A percentile compares a stretch with the other conserved stretches of the same genome.
phyloP scores from a whole-genome alignment of 1,140 invertebrate species.

The Ptiloglossa arizonensis region DNA sequence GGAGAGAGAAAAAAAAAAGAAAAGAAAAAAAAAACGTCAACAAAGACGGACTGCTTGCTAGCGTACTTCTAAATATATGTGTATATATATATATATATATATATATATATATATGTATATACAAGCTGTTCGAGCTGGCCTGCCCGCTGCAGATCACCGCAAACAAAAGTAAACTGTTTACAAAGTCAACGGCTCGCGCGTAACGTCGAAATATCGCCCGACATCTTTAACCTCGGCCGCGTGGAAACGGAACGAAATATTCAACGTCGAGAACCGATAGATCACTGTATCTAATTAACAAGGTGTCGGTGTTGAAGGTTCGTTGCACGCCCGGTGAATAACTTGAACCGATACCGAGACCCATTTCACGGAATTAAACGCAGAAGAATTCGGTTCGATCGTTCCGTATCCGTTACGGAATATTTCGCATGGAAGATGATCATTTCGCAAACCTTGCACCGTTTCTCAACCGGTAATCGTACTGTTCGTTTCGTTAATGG shows the following conservation, averaged over 20 bases:
- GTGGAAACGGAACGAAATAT: background rate
- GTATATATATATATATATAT: too few species aligned
- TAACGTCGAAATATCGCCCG: background rate
- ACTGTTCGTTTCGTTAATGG: background rate
- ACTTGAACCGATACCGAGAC: too few species aligned
- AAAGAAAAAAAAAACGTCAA: slow-evolving; percentile 35
- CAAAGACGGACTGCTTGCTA: slow-evolving; percentile 10
- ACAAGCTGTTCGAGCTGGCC: background rate
- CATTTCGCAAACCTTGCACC: background rate
- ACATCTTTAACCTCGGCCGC: background rate
- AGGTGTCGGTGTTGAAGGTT: too few species aligned
- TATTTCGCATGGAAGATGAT: background rate
- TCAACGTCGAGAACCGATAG: background rate
- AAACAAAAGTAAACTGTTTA: slow-evolving; percentile 7
- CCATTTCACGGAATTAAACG: background rate
- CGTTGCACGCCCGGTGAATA: too few species aligned
- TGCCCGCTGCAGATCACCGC: background rate
- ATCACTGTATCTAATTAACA: too few species aligned
- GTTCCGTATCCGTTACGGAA: too few species aligned
- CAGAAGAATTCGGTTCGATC: too few species aligned
- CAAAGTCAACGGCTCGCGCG: background rate
- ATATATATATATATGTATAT: too few species aligned
- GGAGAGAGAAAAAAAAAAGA: too few species aligned
- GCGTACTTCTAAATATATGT: slow-evolving; percentile 6
- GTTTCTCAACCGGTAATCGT: background rate